Evolutionary conservation across 1,140 invertebrate species (phyloP), one percentile per base, ranked within the genome.

Genomic region (Pinna nobilis): DNA sequence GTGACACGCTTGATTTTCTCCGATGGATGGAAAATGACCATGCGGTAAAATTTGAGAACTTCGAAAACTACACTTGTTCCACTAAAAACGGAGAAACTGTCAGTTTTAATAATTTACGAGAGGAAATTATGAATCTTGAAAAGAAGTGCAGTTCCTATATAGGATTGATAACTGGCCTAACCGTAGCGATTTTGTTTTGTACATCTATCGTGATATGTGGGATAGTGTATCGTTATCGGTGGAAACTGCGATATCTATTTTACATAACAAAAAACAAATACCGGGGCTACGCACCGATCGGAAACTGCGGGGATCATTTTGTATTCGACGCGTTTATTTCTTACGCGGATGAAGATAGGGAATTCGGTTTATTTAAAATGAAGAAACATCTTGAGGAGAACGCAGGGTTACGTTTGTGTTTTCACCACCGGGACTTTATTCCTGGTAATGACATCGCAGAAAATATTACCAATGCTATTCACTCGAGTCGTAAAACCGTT

Each of bases 401-500:
- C 15, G 65, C 20, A 3, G 33, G 61, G 13, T 63, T 82, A 1
- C 68, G 74, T 11, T 47, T 85, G 18, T 82, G 81, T 71, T 28
- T 85, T 11, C 82, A 84, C 61, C 47, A 76, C 25, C 50, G 77
- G 35, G 79, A 86, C 55, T 84, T 84, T 68, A 41, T 73, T 6
- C 78, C 80, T 13, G 84, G 84, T 20, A 70, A 67, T 11, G 70
- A 69, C 20, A 93, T 93, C 61, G 91, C 91, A 0, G 91, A 92
- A 78, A 91, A 91, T 70, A 92, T 94, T 59, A 82, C 92, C 20
- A 89, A 88, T 47, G 91, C 91, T 73, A 91, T 93, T 47, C 89
- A 91, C 25, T 88, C 89, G 51, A 93, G 92, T 80, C 89, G 91
- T 50, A 91, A 91, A 84, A 91, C 92, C 18, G 84, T 94, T 47